phyloP scores from a whole-genome alignment of 1,140 invertebrate genomes.

The Drosophila nikananu region DNA sequence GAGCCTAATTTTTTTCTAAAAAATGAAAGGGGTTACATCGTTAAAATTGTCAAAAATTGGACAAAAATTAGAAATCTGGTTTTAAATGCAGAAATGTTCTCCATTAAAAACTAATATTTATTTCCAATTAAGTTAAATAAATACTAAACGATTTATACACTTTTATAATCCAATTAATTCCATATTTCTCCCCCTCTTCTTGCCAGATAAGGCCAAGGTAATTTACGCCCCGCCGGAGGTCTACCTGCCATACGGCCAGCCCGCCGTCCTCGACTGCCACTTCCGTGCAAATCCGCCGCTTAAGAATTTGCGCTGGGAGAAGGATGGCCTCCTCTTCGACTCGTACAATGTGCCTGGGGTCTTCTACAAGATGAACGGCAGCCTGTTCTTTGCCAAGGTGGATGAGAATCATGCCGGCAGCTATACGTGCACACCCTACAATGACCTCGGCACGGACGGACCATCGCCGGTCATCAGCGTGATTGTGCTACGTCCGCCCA shows the following conservation, averaged over 20 bases:
- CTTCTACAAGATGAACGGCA: conserved; percentile 94
- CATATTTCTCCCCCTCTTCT: no score
- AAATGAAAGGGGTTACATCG: no score
- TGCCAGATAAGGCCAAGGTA: conserved; percentile 95
- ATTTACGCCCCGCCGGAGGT: conserved; percentile 95
- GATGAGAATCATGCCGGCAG: conserved; percentile 91
- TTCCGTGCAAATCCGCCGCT: conserved; percentile 97
- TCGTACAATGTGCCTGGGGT: conserved; percentile 95
- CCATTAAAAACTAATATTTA: no score
- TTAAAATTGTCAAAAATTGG: no score
- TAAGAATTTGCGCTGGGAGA: conserved; percentile 97
- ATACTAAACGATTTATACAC: neutral
- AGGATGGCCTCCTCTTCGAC: conserved; percentile 96
- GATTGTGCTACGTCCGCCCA: conserved; percentile 93
- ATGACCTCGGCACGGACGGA: conserved; percentile 93
- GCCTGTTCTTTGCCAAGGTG: conserved; percentile 92
- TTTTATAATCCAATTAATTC: no score
- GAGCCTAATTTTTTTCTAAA: no score
- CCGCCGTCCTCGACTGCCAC: conserved; percentile 96
- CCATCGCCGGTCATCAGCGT: conserved; percentile 94
- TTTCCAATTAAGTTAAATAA: neutral
- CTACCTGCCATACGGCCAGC: conserved; percentile 94
- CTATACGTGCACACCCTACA: conserved; percentile 97
- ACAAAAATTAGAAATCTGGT: no score
- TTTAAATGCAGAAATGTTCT: no score